phyloP scores from a whole-genome alignment of 2,888 invertebrate genomes.

The Rhimphoctona megacephalus region DNA sequence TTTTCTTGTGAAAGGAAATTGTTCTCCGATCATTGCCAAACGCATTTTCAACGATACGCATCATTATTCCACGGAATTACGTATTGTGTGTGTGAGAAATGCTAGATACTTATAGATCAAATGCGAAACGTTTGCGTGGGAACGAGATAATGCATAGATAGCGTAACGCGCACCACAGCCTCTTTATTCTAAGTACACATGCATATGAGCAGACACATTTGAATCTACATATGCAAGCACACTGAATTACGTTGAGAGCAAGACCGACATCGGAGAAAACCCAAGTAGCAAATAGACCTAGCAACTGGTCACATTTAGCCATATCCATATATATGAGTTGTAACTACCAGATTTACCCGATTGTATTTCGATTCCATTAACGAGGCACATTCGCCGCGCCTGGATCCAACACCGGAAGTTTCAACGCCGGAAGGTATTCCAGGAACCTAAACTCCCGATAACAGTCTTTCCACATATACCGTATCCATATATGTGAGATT shows the following conservation, averaged over 20 bases:
- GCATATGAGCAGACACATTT: neutral
- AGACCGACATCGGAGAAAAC: slow-evolving; percentile 39
- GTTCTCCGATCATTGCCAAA: slow-evolving; percentile 44
- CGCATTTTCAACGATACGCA: slow-evolving; percentile 28
- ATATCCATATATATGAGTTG: neutral
- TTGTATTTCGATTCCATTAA: slow-evolving; percentile 49
- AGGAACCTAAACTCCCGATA: slow-evolving; percentile 35
- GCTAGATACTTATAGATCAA: slow-evolving; percentile 21
- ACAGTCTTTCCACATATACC: neutral
- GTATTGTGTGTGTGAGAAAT: slow-evolving; percentile 29
- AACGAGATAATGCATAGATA: slow-evolving; percentile 62
- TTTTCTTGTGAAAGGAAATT: slow-evolving; percentile 38
- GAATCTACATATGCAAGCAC: slow-evolving; percentile 4
- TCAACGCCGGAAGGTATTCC: slow-evolving; percentile 39
- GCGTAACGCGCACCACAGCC: slow-evolving; percentile 32
- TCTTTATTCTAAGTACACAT: slow-evolving; percentile 30
- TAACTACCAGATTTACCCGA: slow-evolving; percentile 47
- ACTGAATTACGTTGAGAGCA: slow-evolving; percentile 26
- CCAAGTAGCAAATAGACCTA: slow-evolving; percentile 20
- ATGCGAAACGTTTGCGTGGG: slow-evolving; percentile 49
- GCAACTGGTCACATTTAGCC: slow-evolving; percentile 5
- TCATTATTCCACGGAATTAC: slow-evolving; percentile 43
- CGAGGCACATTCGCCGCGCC: slow-evolving; percentile 29
- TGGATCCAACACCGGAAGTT: slow-evolving; percentile 51
- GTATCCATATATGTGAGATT: neutral